Evolutionary conservation across 2,113 vertebrate species (phyloP), one percentile per base, ranked within the genome.

Genomic region (Oreotrochilus melanogaster): DNA sequence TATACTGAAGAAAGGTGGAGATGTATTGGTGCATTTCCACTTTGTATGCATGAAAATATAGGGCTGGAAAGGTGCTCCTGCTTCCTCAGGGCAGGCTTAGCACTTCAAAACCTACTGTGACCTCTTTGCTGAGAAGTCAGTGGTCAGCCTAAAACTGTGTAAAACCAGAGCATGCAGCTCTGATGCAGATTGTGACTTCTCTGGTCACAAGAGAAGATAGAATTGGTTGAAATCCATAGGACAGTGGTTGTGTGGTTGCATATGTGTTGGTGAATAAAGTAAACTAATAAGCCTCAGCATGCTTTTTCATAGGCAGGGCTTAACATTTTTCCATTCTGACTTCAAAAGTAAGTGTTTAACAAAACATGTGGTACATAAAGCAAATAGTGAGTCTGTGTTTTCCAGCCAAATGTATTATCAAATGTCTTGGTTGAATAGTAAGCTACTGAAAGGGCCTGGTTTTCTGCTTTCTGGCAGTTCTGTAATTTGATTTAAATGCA

Each of bases 381-480:
- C 58, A 50, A 81, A 53, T 21, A 86, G 33, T 1, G 2, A 66
- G n/a, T 72, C n/a, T 65, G 17, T 84, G 28, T 87, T 89, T 92
- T 89, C 48, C 45, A 85, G 45, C 45, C 43, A 81, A 42, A 50
- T 24, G 9, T 43, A 35, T 89, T 51, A 37, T 43, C 28, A 53
- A 22, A 67, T 78, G 35, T 54, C 60, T 81, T 91, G 73, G 15
- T 69, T 93, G 57, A 75, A 79, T 69, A 69, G 35, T n/a, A 73
- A 82, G 62, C 66, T 81, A 24, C 71, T 76, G 80, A 87, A 75
- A 2, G 0, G n/a, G 43, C 24, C 37, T 15, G 6, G 23, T 61
- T 54, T 71, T 72, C 64, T 72, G 79, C 30, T 10, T 72, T 54
- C 12, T 84, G 65, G 27, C 48, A 22, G 7, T 56, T 71, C 72